Percentiles rank a stretch among this genome's conserved stretches.
Evolutionary conservation across 53 echinoderm and acorn worm genomes (phyloP).

Genomic region (Temnopleurus reevesii): DNA sequence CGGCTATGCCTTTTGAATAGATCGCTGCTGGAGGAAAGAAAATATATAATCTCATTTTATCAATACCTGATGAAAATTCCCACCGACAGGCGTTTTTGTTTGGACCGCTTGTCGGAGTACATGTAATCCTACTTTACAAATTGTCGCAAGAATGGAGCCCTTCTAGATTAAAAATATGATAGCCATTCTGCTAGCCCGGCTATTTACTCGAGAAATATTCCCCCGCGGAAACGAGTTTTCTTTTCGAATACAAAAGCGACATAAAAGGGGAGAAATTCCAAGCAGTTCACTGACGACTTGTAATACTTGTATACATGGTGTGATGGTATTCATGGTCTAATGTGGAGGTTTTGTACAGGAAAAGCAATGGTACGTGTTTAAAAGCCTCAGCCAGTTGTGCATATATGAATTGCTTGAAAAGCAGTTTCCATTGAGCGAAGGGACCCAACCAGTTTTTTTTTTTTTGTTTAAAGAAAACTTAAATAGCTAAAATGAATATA

Average conservation of each 20-base stretch:
- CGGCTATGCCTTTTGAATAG: not conserved
- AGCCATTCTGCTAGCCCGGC: not conserved
- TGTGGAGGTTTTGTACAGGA: too few relatives aligned
- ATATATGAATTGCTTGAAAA: too few relatives aligned
- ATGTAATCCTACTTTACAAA: constrained; percentile 51
- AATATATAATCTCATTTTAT: constrained; percentile 17
- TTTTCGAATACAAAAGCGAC: not conserved
- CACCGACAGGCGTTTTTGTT: constrained; percentile 20
- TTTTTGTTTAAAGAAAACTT: too few relatives aligned
- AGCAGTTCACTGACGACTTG: not conserved
- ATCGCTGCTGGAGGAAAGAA: not conserved
- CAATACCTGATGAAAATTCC: constrained; percentile 24
- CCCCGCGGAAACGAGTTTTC: not conserved
- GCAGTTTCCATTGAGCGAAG: too few relatives aligned
- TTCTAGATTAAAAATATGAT: constrained; percentile 48
- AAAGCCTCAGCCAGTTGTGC: too few relatives aligned
- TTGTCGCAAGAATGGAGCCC: constrained; percentile 17
- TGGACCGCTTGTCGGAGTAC: not conserved
- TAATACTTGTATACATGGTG: not conserved
- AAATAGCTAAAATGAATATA: too few relatives aligned
- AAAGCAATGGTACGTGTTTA: too few relatives aligned
- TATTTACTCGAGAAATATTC: constrained; percentile 10
- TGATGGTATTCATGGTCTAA: too few relatives aligned
- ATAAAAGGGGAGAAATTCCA: constrained; percentile 13
- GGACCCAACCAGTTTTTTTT: too few relatives aligned